Base-by-base conservation (phyloP, 2,888 invertebrate species). In the Coelinius sp. region DNA sequence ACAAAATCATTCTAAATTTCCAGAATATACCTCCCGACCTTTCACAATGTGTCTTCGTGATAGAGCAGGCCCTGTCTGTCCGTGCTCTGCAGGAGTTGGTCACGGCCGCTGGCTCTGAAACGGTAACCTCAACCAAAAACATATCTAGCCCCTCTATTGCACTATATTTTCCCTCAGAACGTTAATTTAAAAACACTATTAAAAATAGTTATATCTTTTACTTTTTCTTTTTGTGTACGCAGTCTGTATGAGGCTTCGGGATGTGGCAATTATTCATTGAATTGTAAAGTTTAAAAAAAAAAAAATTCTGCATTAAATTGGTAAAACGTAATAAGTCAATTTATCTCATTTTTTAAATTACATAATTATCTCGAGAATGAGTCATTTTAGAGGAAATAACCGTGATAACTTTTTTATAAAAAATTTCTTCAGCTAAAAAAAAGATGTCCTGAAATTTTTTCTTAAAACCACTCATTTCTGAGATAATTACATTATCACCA, bases 41-140 rank as follows among this genome's bases (percentile, higher is more conserved):
- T 83, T 97, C 98, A 74, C 97, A 98, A 90, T 99, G 99, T 88
- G 98, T 98, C 74, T 98, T 99, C 88, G 99, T 99, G 78, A 97
- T 99, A 84, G 99, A 99, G 89, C 99, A 99, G 91, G 99, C 99
- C 25, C 90, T 99, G 78, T 99, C 99, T 78, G 99, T 99, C 73
- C 92, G 99, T 86, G 99, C 99, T 75, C 90, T 99, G 71, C 99
- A 99, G 89, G 99, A 99, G 89, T 92, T 99, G 89, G 98, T 99
- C 77, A 98, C 98, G 17, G 97, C 97, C 2, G 95, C 97, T 25
- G 95, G 95, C 73, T 95, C 94, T 63, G 96, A 96, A 91, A 95
- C 96, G 90, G 97, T 96, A 93, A 94, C 92, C 81, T 80, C 80
- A 67, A 53, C 24, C n/a, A 71, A 64, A 46, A 68, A 41, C 1